A percentile compares a stretch with the other conserved stretches of the same genome.
phyloP scores from a whole-genome alignment of 2,797 vertebrate species.

The Distichodus sexfasciatus region DNA sequence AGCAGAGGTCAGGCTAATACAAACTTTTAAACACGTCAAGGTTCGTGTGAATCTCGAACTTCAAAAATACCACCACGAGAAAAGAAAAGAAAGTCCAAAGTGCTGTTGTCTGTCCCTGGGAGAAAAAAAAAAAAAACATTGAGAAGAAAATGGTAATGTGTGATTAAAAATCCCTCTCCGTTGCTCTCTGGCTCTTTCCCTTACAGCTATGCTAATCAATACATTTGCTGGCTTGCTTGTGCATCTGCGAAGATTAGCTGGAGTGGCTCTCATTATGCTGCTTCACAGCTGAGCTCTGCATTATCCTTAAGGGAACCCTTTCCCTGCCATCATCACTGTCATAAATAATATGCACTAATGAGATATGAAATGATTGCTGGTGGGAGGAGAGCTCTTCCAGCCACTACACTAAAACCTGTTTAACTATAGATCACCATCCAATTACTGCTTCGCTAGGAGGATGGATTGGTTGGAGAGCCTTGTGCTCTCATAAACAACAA shows the following conservation, averaged over 20 bases:
- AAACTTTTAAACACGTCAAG: slow-evolving; percentile 1
- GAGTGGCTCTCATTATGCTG: slow-evolving; percentile 85
- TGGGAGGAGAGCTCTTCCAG: slow-evolving; percentile 78
- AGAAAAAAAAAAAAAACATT: too few relatives aligned
- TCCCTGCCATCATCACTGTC: slow-evolving; percentile 75
- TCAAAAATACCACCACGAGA: too few relatives aligned
- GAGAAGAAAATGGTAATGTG: too few relatives aligned
- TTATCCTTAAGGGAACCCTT: slow-evolving; percentile 69
- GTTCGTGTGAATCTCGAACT: too few relatives aligned
- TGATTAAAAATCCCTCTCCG: neutral
- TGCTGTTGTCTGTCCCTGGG: too few relatives aligned
- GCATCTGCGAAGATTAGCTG: slow-evolving; percentile 81
- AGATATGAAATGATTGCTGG: slow-evolving; percentile 87
- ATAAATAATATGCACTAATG: slow-evolving; percentile 88
- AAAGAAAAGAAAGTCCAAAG: too few relatives aligned
- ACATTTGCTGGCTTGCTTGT: slow-evolving; percentile 74
- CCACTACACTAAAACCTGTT: slow-evolving; percentile 85
- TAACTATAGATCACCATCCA: slow-evolving; percentile 81
- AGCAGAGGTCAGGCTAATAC: slow-evolving; percentile 44
- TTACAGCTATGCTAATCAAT: slow-evolving; percentile 76
- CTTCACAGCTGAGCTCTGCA: slow-evolving; percentile 77
- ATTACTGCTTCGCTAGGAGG: slow-evolving; percentile 76
- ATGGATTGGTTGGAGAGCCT: slow-evolving; percentile 26
- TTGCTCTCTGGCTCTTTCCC: slow-evolving; percentile 10
- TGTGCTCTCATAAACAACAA: neutral